These are phyloP conservation scores for Therioaphis trifolii DNA, from an alignment of 2,888 invertebrate species.

Conservation along the genomic window DNA sequence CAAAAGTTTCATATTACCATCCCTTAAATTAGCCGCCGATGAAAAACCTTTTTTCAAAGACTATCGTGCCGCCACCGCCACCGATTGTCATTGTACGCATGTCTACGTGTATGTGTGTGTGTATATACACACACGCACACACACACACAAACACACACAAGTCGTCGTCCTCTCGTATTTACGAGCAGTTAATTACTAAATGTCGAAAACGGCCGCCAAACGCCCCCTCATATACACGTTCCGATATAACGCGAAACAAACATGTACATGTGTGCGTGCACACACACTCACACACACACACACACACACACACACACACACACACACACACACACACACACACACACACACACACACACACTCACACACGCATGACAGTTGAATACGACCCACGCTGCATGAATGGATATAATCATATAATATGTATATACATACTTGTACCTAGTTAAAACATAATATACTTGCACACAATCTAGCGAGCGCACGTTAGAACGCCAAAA, in stretches of 20 bases:
- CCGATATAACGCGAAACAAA: neutral
- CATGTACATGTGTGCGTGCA: no score
- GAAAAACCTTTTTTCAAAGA: slow-evolving; percentile 39
- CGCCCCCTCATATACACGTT: neutral
- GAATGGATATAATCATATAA: neutral
- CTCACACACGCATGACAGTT: neutral
- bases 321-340: neutral
- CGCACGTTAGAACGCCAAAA: slow-evolving; percentile 36
- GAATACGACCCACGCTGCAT: neutral
- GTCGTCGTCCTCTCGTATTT: neutral
- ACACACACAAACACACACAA: neutral
- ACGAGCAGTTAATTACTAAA: slow-evolving; percentile 2
- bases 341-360: neutral
- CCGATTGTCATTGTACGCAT: slow-evolving; percentile 34
- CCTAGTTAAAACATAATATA: no score
- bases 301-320: neutral
- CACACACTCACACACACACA: no score
- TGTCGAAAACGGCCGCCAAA: neutral
- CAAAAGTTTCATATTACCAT: slow-evolving; percentile 54
- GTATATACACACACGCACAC: neutral
- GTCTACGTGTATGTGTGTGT: no score
- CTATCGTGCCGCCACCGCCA: slow-evolving; percentile 2
- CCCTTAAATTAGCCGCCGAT: slow-evolving; percentile 33
- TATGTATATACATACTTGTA: neutral
- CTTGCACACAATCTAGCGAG: no score